Evolutionary conservation across 2,113 vertebrate genomes (phyloP), one percentile per base, ranked within the genome.

Genomic region (Genyomyrus donnyi): DNA sequence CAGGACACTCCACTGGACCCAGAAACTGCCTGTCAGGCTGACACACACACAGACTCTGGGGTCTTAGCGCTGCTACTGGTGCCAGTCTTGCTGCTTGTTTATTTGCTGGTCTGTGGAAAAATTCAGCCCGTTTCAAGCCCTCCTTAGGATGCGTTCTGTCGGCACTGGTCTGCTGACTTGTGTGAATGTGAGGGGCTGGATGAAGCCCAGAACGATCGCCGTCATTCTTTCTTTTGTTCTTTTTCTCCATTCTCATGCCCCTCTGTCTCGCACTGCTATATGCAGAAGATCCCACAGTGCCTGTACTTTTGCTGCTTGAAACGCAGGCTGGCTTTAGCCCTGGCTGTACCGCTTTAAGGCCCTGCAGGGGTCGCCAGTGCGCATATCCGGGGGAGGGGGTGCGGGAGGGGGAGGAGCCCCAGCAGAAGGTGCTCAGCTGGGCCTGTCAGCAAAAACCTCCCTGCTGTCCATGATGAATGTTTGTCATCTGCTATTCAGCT

Each of bases 231-330:
- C 62, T 45, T 31, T 56, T 74, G 77, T 74, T 39, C 46, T 46
- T 35, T 21, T n/a, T n/a, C 35, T 48, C 56, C 46, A 49, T 19
- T 96, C 95, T 95, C 93, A 58, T 95, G 95, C 95, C 94, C 96
- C 17, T 95, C 95, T 95, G 94, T 95, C 1, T 95, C 95, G 94
- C 94, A 89, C n/a, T 95, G 96, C 95, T 96, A 94, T 96, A 93
- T 62, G 35, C 58, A 8, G 84, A 96, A 96, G 95, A 96, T 95
- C 95, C 96, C 95, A 96, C 94, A 96, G 96, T 95, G 96, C 94
- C 95, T 95, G 95, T 94, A 92, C 93, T 96, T 94, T 96, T 95
- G 94, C 95, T 96, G 93, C 96, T 94, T 96, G 95, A 96, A 94
- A 96, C 96, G 95, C 62, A 31, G 58, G 58, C 24, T n/a, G 24